phyloP scores from a whole-genome alignment of 2,797 vertebrate genomes.

The Gymnoscopelus braueri region DNA sequence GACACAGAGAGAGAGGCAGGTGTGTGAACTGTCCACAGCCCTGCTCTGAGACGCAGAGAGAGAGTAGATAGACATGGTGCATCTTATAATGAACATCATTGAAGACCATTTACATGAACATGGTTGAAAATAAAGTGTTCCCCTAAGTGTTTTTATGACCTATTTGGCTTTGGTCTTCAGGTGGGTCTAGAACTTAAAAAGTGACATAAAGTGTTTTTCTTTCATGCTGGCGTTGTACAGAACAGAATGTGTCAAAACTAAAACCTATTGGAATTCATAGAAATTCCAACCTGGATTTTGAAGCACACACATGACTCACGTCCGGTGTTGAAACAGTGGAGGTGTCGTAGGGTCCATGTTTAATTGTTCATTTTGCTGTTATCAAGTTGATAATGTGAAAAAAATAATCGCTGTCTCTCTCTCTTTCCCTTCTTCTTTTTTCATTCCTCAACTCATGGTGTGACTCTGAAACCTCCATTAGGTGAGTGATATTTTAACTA shows the following conservation, averaged over 20 bases:
- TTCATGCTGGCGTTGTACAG: background rate
- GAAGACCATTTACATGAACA: too few species aligned
- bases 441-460: too few species aligned
- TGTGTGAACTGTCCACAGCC: too few species aligned
- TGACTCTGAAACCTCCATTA: too few species aligned
- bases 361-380: background rate
- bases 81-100: too few species aligned
- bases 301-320: background rate
- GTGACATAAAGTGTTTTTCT: background rate
- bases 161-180: background rate
- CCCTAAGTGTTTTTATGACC: too few species aligned
- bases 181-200: background rate
- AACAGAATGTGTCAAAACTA: background rate
- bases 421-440: background rate
- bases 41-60: too few species aligned
- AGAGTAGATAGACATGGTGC: too few species aligned
- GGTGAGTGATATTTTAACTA: too few species aligned
- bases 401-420: constrained; percentile 23
- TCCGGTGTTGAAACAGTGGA: constrained; percentile 26
- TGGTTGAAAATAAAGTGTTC: too few species aligned
- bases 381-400: constrained; percentile 19
- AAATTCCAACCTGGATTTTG: constrained; percentile 6
- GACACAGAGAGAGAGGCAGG: too few species aligned
- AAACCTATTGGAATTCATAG: constrained; percentile 3
- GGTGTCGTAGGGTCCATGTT: background rate